These are phyloP conservation scores for Cantharis nigra DNA, from an alignment of 2,888 invertebrate genomes.

Conservation along the genomic window DNA sequence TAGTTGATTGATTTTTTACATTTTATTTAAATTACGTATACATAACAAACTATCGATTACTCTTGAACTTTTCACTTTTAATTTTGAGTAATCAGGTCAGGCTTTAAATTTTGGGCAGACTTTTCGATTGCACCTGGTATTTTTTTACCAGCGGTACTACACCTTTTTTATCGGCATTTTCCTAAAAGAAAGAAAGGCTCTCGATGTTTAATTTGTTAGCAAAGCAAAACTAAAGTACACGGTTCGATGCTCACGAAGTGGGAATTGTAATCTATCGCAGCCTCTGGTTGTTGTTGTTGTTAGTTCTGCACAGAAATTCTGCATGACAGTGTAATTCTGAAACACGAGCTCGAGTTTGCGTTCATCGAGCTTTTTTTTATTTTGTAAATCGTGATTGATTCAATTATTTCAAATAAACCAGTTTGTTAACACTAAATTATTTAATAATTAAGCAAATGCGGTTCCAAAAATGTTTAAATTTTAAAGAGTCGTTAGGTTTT, in stretches of 20 bases:
- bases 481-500: slow-evolving; percentile 7
- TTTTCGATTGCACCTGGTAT: not conserved
- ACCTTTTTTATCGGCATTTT: not conserved
- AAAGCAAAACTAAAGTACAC: slow-evolving; percentile 39
- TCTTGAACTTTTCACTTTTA: not conserved
- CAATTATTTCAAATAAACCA: not conserved
- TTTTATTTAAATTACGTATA: not conserved
- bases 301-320: slow-evolving; percentile 35
- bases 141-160: not conserved
- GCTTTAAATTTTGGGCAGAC: not conserved
- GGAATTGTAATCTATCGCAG: slow-evolving; percentile 47
- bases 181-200: not conserved
- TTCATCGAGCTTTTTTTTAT: slow-evolving; percentile 20
- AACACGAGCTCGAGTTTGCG: slow-evolving; percentile 40
- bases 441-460: not conserved
- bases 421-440: not conserved
- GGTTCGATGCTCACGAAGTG: slow-evolving; percentile 49
- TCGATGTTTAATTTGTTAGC: slow-evolving; percentile 16
- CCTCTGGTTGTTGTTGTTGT: slow-evolving; percentile 40
- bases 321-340: slow-evolving; percentile 41
- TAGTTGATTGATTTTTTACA: not conserved
- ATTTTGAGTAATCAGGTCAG: not conserved
- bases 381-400: not conserved
- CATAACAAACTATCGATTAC: not conserved
- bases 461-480: not conserved